phyloP scores from a whole-genome alignment of 2,888 invertebrate species.

The Stenotaenia linearis region DNA sequence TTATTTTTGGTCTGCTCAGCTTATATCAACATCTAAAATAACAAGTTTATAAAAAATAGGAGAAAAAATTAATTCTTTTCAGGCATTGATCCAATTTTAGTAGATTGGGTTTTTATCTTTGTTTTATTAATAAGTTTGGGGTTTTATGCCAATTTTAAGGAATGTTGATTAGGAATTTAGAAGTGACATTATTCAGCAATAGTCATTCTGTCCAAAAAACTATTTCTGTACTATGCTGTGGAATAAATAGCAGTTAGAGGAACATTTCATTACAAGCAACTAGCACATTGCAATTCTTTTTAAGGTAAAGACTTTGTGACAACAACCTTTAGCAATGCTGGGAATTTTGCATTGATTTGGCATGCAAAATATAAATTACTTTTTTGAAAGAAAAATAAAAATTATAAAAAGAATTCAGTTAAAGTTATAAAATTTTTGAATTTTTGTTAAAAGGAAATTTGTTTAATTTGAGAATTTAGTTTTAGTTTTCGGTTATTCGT shows the following conservation, averaged over 20 bases:
- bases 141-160: not conserved
- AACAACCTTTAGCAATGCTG: no score
- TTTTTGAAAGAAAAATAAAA: no score
- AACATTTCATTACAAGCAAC: not conserved
- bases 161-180: not conserved
- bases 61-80: not conserved
- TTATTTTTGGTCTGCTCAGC: no score
- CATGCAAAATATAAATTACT: no score
- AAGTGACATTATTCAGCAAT: not conserved
- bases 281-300: not conserved
- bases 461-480: no score
- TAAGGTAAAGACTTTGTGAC: not conserved
- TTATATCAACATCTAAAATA: no score
- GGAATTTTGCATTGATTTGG: no score
- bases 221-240: not conserved
- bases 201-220: not conserved
- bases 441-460: no score
- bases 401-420: no score
- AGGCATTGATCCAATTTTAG: not conserved
- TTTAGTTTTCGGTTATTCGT: no score
- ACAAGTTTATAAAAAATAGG: conserved; percentile 30
- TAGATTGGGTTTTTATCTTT: not conserved
- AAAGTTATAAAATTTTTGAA: no score
- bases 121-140: not conserved
- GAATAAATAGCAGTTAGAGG: not conserved